Conservation (phyloP, 2,797 vertebrate genomes). For the Rhadinocentrus ornatus region DNA sequence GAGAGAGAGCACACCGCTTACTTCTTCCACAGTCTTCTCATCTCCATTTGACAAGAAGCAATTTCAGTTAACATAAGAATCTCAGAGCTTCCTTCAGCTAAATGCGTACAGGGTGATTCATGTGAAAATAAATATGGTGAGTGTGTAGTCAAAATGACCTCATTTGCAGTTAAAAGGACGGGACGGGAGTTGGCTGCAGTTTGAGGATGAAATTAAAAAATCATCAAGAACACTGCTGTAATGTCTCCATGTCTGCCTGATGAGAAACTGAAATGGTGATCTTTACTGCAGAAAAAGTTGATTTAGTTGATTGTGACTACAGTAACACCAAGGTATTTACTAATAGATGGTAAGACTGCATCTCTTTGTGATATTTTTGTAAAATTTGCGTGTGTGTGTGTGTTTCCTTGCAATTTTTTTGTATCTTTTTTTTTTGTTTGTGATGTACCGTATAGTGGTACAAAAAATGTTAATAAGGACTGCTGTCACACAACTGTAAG, state of each 20-base stretch:
- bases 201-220: conserved; percentile 26
- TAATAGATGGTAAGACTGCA: not conserved
- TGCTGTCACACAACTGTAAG: not conserved
- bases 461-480: conserved; percentile 4
- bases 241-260: conserved; percentile 11
- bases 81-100: conserved; percentile 41
- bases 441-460: not conserved
- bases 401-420: conserved; percentile 7
- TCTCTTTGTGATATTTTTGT: conserved; percentile 6
- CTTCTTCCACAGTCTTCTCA: conserved; percentile 20
- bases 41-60: conserved; percentile 38
- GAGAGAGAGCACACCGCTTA: too few relatives aligned
- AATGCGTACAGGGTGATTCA: conserved; percentile 26
- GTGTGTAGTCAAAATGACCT: conserved; percentile 15
- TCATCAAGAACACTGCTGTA: conserved; percentile 12
- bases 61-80: conserved; percentile 41
- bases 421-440: not conserved
- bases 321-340: not conserved
- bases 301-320: not conserved
- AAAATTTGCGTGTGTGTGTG: too few relatives aligned
- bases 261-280: conserved; percentile 4
- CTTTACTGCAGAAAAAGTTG: conserved; percentile 5
- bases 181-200: conserved; percentile 23
- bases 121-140: conserved; percentile 22
- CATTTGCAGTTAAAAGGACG: conserved; percentile 44